These are phyloP conservation scores for Opisthograptis luteolata DNA, from an alignment of 2,888 invertebrate species.

Conservation along the genomic window DNA sequence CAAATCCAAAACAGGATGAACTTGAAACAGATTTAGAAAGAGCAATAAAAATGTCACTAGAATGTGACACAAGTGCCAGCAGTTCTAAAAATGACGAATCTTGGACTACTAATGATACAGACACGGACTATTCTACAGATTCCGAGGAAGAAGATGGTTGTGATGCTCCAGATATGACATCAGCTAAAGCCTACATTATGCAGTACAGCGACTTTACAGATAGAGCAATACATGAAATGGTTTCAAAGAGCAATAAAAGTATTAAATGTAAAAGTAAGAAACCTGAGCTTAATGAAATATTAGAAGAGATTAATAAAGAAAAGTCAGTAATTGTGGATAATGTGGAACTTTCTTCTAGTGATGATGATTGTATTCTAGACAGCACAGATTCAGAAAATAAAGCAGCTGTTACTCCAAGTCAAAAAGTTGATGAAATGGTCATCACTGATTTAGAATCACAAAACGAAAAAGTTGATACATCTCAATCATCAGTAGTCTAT, in stretches of 20 bases:
- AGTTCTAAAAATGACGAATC: conserved; percentile 74
- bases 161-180: conserved; percentile 74
- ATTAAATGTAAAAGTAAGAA: conserved; percentile 51
- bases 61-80: conserved; percentile 64
- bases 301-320: conserved; percentile 67
- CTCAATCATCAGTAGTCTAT: conserved; percentile 59
- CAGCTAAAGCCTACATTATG: conserved; percentile 89
- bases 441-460: conserved; percentile 17
- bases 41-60: conserved; percentile 86
- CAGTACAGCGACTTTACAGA: conserved; percentile 91
- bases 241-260: conserved; percentile 53
- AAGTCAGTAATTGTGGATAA: conserved; percentile 66
- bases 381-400: conserved; percentile 50
- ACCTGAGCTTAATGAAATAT: conserved; percentile 58
- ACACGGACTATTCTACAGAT: conserved; percentile 68
- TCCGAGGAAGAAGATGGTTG: conserved; percentile 76
- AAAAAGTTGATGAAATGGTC: conserved; percentile 25
- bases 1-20: conserved; percentile 56
- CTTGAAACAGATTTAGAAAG: conserved; percentile 82
- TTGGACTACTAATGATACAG: conserved; percentile 72
- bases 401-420: too few relatives aligned
- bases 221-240: conserved; percentile 86
- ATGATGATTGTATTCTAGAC: conserved; percentile 62
- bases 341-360: conserved; percentile 64
- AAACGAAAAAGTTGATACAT: conserved; percentile 41